Conservation (phyloP, 2,113 vertebrate species). For the Cavia porcellus region DNA sequence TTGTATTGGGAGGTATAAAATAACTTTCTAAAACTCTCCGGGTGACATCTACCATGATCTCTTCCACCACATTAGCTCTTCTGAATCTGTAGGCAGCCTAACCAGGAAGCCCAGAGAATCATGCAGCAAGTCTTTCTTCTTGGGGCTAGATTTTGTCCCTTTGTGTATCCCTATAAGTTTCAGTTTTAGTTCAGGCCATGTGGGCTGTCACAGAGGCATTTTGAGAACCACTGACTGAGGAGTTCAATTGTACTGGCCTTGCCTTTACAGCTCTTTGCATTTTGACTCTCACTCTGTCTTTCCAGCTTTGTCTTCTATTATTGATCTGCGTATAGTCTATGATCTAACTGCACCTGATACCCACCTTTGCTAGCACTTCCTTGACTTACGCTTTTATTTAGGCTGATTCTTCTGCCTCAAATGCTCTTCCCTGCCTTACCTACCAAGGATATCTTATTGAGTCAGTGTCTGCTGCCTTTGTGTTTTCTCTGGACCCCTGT, state of each 20-base stretch:
- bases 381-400: background rate
- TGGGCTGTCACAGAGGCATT: background rate
- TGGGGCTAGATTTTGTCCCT: background rate
- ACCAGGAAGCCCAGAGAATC: background rate
- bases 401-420: background rate
- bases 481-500: constrained; percentile 27
- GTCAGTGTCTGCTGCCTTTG: background rate
- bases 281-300: background rate
- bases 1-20: background rate
- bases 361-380: background rate
- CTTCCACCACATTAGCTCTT: background rate
- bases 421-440: background rate
- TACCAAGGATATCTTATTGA: background rate
- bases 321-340: background rate
- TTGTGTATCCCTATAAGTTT: background rate
- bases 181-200: background rate
- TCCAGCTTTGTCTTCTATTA: background rate
- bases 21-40: background rate
- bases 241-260: background rate
- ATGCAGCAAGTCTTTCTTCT: background rate
- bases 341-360: background rate
- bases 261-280: background rate
- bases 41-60: constrained; percentile 29
- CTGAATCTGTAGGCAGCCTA: background rate
- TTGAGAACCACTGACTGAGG: constrained; percentile 46